phyloP scores from a whole-genome alignment of 2,113 vertebrate species.

The Antigone vipio region DNA sequence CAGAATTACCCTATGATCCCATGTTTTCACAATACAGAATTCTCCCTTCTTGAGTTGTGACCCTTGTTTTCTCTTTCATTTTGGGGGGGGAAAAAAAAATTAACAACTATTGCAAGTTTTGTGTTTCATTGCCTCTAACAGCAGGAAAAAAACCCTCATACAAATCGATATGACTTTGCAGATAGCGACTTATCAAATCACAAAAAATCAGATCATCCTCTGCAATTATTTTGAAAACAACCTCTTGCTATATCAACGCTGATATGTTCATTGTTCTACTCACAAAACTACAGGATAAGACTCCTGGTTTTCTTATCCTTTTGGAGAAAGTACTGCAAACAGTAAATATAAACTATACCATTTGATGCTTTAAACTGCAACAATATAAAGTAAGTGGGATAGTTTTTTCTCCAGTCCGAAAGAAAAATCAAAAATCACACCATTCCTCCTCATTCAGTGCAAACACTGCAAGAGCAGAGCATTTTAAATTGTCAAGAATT shows the following conservation, averaged over 20 bases:
- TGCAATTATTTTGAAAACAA: not conserved
- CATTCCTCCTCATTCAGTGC: not conserved
- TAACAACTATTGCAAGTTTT: not conserved
- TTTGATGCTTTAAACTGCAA: not conserved
- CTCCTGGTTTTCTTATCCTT: not conserved
- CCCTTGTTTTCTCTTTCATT: not conserved
- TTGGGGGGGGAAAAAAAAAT: not conserved
- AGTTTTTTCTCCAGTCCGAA: not conserved
- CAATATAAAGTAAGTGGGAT: not conserved
- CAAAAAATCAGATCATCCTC: not conserved
- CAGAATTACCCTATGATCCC: not conserved
- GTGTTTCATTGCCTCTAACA: not conserved
- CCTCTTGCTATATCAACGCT: not conserved
- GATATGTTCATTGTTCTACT: not conserved
- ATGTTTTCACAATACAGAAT: rapidly evolving
- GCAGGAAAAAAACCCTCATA: not conserved
- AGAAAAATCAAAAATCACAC: not conserved
- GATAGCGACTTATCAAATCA: not conserved
- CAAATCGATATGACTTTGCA: not conserved
- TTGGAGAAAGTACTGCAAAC: not conserved
- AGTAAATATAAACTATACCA: not conserved
- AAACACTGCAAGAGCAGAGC: not conserved
- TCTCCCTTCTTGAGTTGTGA: not conserved
- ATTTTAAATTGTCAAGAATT: not conserved
- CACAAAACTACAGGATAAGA: not conserved